Percentiles rank a stretch among this genome's conserved stretches.
Evolutionary conservation across 53 echinoderm and acorn worm genomes (phyloP).

Genomic region (Echinarachnius parma): DNA sequence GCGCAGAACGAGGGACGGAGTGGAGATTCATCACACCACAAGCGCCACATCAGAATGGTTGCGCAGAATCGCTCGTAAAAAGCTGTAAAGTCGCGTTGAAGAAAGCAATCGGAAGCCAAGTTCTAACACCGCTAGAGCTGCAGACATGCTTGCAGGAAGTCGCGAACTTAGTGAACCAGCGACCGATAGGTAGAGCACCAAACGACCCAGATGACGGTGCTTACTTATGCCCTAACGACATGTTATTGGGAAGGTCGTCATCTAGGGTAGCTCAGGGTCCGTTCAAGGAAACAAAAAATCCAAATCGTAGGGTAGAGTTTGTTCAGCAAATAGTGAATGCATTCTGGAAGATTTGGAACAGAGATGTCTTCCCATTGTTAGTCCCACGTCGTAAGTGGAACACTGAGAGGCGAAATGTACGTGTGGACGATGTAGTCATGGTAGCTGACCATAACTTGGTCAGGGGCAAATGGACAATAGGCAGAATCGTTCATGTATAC

Average conservation of each 20-base stretch:
- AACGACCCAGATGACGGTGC: too few relatives aligned
- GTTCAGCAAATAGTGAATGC: slow-evolving; percentile 51
- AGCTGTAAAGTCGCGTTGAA: slow-evolving; percentile 56
- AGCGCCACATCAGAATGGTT: slow-evolving; percentile 63
- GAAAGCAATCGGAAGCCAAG: slow-evolving; percentile 57
- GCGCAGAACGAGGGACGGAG: slow-evolving; percentile 40
- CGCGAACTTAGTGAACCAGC: too few relatives aligned
- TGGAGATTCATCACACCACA: slow-evolving; percentile 59
- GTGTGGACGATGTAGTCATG: slow-evolving; percentile 50
- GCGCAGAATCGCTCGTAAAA: slow-evolving; percentile 53
- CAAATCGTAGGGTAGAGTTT: slow-evolving; percentile 55
- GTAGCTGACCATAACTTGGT: slow-evolving; percentile 43
- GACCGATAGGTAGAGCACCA: too few relatives aligned
- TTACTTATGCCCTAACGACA: too few relatives aligned
- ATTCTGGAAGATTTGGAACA: slow-evolving; percentile 50
- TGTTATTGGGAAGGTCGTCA: too few relatives aligned
- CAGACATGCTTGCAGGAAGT: too few relatives aligned
- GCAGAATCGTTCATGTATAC: slow-evolving; percentile 56
- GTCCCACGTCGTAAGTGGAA: slow-evolving; percentile 59
- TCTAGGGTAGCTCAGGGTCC: too few relatives aligned
- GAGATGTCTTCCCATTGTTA: slow-evolving; percentile 53
- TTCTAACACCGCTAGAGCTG: slow-evolving; percentile 58
- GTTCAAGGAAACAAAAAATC: too few relatives aligned
- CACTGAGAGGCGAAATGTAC: slow-evolving; percentile 58
- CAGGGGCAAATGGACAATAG: slow-evolving; percentile 49